Evolutionary conservation across 2,113 vertebrate genomes (phyloP).

Genomic region (Paralichthys olivaceus): DNA sequence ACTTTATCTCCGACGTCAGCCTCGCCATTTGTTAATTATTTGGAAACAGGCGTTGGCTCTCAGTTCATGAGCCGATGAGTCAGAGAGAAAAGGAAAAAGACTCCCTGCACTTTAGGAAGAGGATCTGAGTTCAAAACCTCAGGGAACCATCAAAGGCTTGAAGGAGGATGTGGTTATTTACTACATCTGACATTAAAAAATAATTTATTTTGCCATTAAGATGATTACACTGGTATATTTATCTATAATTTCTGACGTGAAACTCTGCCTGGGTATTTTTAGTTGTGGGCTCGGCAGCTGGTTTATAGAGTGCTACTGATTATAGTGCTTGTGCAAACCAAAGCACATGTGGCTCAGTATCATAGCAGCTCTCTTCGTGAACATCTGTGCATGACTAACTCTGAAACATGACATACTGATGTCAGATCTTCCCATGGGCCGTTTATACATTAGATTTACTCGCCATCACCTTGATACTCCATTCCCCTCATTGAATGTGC

Average conservation of each 20-base stretch:
- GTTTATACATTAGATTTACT: slow-evolving; percentile 61
- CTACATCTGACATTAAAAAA: slow-evolving; percentile 55
- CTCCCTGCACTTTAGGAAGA: slow-evolving; percentile 43
- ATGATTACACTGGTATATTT: slow-evolving; percentile 52
- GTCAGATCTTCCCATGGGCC: slow-evolving; percentile 51
- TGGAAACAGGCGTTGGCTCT: slow-evolving; percentile 36
- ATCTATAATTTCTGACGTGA: slow-evolving; percentile 64
- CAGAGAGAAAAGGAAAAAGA: slow-evolving; percentile 29
- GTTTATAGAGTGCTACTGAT: slow-evolving; percentile 77
- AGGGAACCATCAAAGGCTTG: slow-evolving; percentile 60
- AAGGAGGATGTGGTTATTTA: slow-evolving; percentile 66
- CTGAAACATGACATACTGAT: slow-evolving; percentile 62
- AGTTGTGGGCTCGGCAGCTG: slow-evolving; percentile 63
- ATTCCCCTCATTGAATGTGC: slow-evolving; percentile 15
- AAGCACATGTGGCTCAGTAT: slow-evolving; percentile 63
- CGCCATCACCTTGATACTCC: slow-evolving; percentile 46
- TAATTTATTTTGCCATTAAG: slow-evolving; percentile 59
- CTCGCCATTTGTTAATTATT: slow-evolving; percentile 53
- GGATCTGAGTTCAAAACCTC: slow-evolving; percentile 60
- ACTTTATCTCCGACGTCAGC: slow-evolving; percentile 54
- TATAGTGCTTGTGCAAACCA: slow-evolving; percentile 74
- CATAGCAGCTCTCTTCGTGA: slow-evolving; percentile 56
- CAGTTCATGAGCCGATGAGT: slow-evolving; percentile 65
- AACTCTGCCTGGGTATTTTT: slow-evolving; percentile 71
- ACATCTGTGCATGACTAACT: slow-evolving; percentile 77